Conservation (phyloP, 2,888 invertebrate genomes). For the Ophion slaviceki region DNA sequence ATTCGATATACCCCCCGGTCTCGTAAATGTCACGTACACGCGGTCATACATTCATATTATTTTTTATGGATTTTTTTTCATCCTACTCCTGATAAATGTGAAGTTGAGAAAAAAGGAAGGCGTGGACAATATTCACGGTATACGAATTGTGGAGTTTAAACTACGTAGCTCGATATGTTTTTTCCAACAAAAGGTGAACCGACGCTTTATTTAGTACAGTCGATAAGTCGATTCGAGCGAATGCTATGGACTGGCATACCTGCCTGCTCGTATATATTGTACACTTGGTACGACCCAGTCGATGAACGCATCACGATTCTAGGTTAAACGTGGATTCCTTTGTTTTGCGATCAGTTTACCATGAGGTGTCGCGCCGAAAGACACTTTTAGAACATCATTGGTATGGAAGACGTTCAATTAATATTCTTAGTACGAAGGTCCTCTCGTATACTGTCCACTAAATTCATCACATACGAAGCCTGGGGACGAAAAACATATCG, state of each 20-base stretch:
- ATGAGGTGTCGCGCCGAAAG: background rate
- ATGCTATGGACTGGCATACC: conserved; percentile 18
- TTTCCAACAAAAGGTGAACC: conserved; percentile 31
- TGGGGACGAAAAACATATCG: too few relatives aligned
- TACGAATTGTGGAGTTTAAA: conserved; percentile 3
- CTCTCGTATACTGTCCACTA: too few relatives aligned
- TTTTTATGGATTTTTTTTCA: conserved; percentile 8
- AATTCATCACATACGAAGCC: too few relatives aligned
- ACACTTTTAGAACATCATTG: conserved; percentile 17
- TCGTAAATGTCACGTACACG: conserved; percentile 37
- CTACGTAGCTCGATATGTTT: conserved; percentile 37
- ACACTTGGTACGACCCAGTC: conserved; percentile 55
- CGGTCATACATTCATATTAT: background rate
- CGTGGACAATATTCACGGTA: background rate
- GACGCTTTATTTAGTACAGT: conserved; percentile 38
- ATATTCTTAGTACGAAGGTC: background rate
- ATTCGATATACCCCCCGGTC: background rate
- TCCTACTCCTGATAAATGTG: background rate
- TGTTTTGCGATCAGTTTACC: conserved; percentile 47
- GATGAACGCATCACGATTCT: conserved; percentile 61
- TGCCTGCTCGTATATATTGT: conserved; percentile 26
- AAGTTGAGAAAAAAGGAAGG: background rate
- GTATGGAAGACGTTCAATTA: background rate
- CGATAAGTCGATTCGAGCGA: conserved; percentile 57
- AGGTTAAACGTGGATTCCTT: conserved; percentile 50